phyloP scores from a whole-genome alignment of 1,140 invertebrate species.

The Pachypeltis micranthus region DNA sequence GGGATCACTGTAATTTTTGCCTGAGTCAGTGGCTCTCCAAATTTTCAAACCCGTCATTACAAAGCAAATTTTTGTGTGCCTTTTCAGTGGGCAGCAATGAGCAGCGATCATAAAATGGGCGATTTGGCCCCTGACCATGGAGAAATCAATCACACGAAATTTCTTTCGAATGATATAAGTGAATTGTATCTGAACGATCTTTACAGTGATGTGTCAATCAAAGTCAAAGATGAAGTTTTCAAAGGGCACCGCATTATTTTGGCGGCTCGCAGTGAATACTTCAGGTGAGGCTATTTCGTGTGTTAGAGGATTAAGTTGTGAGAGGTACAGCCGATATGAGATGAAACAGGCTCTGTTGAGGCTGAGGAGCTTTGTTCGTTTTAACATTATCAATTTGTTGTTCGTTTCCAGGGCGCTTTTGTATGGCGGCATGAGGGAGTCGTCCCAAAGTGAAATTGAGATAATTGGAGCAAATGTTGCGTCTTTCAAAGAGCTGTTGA shows the following conservation, averaged over 20 bases:
- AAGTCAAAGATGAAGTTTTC: constrained; percentile 73
- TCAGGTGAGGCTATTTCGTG: constrained; percentile 45
- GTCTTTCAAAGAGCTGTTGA: constrained; percentile 79
- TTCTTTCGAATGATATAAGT: constrained; percentile 64
- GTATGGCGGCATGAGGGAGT: constrained; percentile 84
- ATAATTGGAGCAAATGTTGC: constrained; percentile 71
- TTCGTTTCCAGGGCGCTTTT: constrained; percentile 52
- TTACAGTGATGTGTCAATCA: constrained; percentile 81
- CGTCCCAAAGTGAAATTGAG: constrained; percentile 69
- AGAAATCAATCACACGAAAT: constrained; percentile 28
- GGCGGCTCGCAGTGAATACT: constrained; percentile 89
- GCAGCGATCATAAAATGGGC: constrained; percentile 14
- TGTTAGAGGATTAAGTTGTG: too few species aligned
- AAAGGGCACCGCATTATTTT: constrained; percentile 83
- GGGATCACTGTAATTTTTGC: too few species aligned
- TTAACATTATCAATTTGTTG: constrained; percentile 1
- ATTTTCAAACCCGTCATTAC: too few species aligned
- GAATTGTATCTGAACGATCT: constrained; percentile 72
- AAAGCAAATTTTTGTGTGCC: too few species aligned
- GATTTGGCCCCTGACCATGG: constrained; percentile 17
- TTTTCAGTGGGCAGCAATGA: too few species aligned
- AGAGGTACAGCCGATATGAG: too few species aligned
- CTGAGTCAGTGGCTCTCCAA: too few species aligned
- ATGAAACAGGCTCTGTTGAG: too few species aligned
- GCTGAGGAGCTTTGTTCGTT: constrained; percentile 22